phyloP scores from a whole-genome alignment of 2,797 vertebrate genomes.

The Danio albolineatus region DNA sequence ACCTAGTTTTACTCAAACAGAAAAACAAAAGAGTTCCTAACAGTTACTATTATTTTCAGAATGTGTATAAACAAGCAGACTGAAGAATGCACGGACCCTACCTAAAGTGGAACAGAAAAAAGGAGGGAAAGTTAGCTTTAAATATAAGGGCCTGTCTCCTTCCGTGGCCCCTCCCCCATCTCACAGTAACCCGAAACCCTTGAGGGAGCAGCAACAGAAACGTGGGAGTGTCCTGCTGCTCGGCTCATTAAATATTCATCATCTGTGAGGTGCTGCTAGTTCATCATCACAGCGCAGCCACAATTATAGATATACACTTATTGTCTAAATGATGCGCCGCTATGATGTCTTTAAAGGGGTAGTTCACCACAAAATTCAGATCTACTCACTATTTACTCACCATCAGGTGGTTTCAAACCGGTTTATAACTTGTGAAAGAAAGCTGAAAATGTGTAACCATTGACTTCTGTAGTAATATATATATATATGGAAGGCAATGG shows the following conservation, averaged over 20 bases:
- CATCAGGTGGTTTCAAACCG: too few species aligned
- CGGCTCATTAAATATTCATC: slow-evolving; percentile 64
- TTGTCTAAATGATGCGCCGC: slow-evolving; percentile 9
- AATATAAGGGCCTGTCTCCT: neutral
- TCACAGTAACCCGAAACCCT: slow-evolving; percentile 59
- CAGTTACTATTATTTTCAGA: neutral
- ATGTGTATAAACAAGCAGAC: neutral
- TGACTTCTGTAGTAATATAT: too few species aligned
- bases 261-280: slow-evolving; percentile 46
- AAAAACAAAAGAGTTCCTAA: too few species aligned
- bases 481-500: too few species aligned
- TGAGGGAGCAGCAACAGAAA: slow-evolving; percentile 33
- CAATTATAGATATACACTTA: slow-evolving; percentile 46
- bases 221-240: slow-evolving; percentile 56
- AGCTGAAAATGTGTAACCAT: too few species aligned
- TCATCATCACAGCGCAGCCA: slow-evolving; percentile 53
- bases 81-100: neutral
- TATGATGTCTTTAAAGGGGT: neutral
- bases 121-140: slow-evolving; percentile 36
- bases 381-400: too few species aligned
- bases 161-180: slow-evolving; percentile 33
- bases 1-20: too few species aligned
- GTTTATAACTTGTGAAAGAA: too few species aligned
- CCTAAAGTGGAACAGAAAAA: slow-evolving; percentile 13
- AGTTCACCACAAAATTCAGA: too few species aligned